phyloP scores from a whole-genome alignment of 2,113 vertebrate species.

The Trematomus loennbergii region DNA sequence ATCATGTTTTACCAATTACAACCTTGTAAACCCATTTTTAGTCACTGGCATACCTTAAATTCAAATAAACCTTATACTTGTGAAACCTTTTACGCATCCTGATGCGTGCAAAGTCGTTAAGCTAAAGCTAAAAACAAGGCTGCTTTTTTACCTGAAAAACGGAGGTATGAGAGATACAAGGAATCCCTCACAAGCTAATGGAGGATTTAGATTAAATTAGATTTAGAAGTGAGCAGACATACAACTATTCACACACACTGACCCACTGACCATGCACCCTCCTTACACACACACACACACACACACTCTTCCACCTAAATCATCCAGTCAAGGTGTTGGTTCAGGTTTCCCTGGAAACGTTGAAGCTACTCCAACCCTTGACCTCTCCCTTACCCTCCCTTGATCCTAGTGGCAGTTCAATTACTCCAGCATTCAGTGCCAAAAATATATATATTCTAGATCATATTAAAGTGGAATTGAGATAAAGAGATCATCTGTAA shows the following conservation, averaged over 20 bases:
- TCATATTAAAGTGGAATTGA: not conserved
- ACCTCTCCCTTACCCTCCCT: not conserved
- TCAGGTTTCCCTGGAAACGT: slow-evolving; percentile 10
- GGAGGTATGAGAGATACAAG: not conserved
- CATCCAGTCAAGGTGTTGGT: not conserved
- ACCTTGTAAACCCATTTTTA: slow-evolving; percentile 4
- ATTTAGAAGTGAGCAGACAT: too few species aligned
- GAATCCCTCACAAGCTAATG: too few species aligned
- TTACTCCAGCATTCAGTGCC: not conserved
- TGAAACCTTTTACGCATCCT: not conserved
- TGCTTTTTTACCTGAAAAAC: not conserved
- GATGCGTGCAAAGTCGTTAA: not conserved
- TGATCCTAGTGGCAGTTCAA: not conserved
- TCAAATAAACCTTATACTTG: not conserved
- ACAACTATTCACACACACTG: not conserved
- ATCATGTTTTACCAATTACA: not conserved
- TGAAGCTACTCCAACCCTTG: slow-evolving; percentile 41
- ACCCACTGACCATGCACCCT: not conserved
- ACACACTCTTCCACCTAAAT: slow-evolving; percentile 10
- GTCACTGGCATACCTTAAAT: not conserved
- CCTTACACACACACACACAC: not conserved
- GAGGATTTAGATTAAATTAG: not conserved
- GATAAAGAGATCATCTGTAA: slow-evolving; percentile 30
- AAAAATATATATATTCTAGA: too few species aligned
- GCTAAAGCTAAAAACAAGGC: not conserved